Conservation (phyloP, 2,888 invertebrate species). For the Hydrotaea diabolus region DNA sequence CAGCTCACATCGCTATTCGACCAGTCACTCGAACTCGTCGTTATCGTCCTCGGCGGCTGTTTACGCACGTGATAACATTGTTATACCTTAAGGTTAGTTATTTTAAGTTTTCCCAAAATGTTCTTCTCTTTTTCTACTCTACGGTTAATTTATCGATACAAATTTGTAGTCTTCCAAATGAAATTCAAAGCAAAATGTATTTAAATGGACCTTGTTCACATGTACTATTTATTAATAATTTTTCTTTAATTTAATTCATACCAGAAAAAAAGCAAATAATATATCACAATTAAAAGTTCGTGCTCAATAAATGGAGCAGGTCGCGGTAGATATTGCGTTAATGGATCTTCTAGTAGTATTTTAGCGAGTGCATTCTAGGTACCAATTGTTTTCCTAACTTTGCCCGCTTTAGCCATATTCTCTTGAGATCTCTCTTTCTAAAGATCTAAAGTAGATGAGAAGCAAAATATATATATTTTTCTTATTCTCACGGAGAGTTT, state of each 20-base stretch:
- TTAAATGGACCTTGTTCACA: conserved; percentile 9
- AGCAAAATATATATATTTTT: no score
- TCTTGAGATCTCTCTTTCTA: no score
- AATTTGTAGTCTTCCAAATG: conserved; percentile 62
- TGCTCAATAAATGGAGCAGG: no score
- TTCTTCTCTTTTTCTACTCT: neutral
- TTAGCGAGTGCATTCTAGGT: no score
- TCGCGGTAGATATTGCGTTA: no score
- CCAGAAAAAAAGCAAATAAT: no score
- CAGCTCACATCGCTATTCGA: conserved; percentile 38
- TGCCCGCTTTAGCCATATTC: no score
- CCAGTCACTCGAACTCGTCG: conserved; percentile 56
- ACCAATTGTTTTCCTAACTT: no score
- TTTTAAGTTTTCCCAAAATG: neutral
- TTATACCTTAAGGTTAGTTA: conserved; percentile 59
- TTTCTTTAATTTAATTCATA: neutral
- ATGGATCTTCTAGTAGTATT: no score
- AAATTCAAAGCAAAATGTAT: conserved; percentile 19
- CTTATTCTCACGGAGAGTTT: no score
- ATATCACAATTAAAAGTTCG: conserved; percentile 11
- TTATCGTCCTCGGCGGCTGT: conserved; percentile 48
- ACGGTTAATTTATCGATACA: conserved; percentile 25
- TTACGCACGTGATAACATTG: conserved; percentile 42
- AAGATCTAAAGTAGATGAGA: no score
- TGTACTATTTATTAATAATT: neutral